Base-by-base conservation (phyloP, 2,888 invertebrate species). In the Rotaria sp. region DNA sequence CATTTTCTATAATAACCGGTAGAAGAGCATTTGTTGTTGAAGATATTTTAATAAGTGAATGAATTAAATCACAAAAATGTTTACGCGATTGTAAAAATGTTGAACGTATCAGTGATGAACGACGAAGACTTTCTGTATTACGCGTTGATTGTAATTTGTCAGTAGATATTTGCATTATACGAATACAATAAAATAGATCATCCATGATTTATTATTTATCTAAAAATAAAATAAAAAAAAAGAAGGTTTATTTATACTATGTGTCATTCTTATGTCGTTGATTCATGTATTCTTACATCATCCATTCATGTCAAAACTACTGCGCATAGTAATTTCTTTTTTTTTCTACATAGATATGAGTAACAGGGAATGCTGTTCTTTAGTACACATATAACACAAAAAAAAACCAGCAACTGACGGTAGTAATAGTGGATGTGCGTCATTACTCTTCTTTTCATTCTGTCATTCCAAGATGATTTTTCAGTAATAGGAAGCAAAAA, bases 41-140 rank as follows among this genome's bases (percentile, higher is more conserved):
- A 8, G 41, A 18, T 38, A 74, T 74, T 74, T 74, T 74, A 74
- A 74, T 41, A 10, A 74, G 26, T 74, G 35, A 35, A 26, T 74
- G 74, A 74, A 74, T n/a, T 74, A 74, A 74, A 74, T 74, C 74
- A 74, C 74, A 74, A 41, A 38, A 74, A 74, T 38, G 74, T 74
- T 74, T 41, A 35, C 74, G 74, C 21, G 74, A 35, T 38, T 41
- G 74, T 41, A 35, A 24, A 74, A 74, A 74, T 38, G 74, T 41
- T 24, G 38, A 35, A 74, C 74, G 74, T 38, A 74, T 41, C 38
- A 74, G 74, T 74, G 74, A 21, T 74, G 74, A 35, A 74, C 74
- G 74, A 74, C 74, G 74, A 38, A 74, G 41, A 38, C 38, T 38
- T 74, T 74, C 74, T 15, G 35, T 21, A 35, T 35, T 38, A 21